phyloP scores from a whole-genome alignment of 2,113 vertebrate species.

The Phalacrocorax brasilianus region DNA sequence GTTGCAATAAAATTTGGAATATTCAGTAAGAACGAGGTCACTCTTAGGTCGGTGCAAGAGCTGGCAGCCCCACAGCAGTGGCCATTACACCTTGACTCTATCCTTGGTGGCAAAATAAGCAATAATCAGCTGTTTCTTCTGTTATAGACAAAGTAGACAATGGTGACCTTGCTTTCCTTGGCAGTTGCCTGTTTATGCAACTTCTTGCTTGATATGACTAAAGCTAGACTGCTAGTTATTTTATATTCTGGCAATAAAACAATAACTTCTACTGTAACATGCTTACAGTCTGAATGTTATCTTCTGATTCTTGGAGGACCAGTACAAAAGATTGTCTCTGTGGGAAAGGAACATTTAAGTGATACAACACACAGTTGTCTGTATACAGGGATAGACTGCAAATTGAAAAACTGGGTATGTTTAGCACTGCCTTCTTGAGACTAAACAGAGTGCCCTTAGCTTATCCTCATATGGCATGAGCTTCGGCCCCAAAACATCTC shows the following conservation, averaged over 20 bases:
- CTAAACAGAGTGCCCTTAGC: not conserved
- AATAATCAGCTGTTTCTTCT: not conserved
- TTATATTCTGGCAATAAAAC: not conserved
- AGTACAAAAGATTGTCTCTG: not conserved
- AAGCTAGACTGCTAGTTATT: not conserved
- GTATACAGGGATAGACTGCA: not conserved
- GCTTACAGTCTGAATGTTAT: not conserved
- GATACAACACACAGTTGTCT: not conserved
- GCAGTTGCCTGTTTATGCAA: not conserved
- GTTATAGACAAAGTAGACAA: not conserved
- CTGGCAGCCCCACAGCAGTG: not conserved
- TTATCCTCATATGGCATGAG: not conserved
- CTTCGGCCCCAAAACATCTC: not conserved
- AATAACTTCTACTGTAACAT: rapidly evolving
- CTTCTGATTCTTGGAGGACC: not conserved
- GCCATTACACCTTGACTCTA: not conserved
- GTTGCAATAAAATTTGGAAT: not conserved
- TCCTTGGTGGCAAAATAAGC: not conserved
- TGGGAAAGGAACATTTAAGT: not conserved
- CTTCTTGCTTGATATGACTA: not conserved
- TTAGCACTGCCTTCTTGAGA: not conserved
- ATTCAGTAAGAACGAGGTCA: not conserved
- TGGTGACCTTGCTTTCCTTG: not conserved
- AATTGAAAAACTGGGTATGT: not conserved
- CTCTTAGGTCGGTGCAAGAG: not conserved